Base-by-base conservation (phyloP, 2,888 invertebrate genomes). In the Dione juno region DNA sequence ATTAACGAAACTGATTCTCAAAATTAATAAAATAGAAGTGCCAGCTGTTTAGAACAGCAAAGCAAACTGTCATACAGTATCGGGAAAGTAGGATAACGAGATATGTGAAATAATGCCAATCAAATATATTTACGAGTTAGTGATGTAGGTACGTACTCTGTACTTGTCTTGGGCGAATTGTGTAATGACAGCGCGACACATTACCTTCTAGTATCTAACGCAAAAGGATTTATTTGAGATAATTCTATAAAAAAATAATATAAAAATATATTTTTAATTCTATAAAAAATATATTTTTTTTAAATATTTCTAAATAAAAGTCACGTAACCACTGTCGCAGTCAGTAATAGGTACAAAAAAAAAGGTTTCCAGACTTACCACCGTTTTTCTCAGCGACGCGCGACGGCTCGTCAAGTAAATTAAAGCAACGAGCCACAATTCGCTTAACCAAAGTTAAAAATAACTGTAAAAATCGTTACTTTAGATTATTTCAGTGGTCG, bases 381-480 rank as follows among this genome's bases (percentile, higher is more conserved):
- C 35, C 16, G 57, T 11, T 16, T 10, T n/a, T 10, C 37, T 37
- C 57, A n/a, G 41, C 37, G 59, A 28, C 35, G 11, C 37, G 35
- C 54, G 14, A 28, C 43, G 59, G 5, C 59, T 41, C 43, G 59
- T 61, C 43, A 35, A 45, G 45, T 28, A 28, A 61, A 45, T 45
- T 61, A 61, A 50, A 64, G 13, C 48, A 69, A 40, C 50, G 45
- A 57, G 57, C 67, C 69, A 50, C 52, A 45, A 28, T 50, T 63
- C 68, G 67, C 63, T 54, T 71, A 37, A 43, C 72, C 52, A 61
- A 66, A 54, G 68, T 83, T 85, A 83, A 82, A 87, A 87, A 86
- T 87, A 87, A 81, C 81, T 76, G 80, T 82, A 84, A 86, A 86
- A 87, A 88, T 88, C 88, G 86, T 87, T 88, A 87, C 77, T 76